Evolutionary conservation across 2,888 invertebrate species (phyloP), one percentile per base, ranked within the genome.

Genomic region (Apocheima hispidaria): DNA sequence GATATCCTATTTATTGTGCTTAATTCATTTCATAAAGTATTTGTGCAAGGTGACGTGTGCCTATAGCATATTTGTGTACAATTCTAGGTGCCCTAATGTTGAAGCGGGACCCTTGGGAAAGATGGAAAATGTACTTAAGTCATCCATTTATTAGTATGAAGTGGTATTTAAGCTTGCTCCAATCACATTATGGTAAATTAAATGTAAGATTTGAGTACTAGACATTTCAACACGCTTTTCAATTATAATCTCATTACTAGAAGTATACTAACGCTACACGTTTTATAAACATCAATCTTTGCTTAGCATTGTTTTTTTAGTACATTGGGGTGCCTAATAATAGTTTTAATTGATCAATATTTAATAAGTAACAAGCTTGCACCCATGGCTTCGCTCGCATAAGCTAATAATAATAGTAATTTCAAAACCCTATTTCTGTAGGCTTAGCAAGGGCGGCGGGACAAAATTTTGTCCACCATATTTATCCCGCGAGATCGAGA

Each of bases 71-170:
- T 44, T 48, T 66, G 64, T 77, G 61, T 75, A 69, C 71, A 77
- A 86, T 93, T 93, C 81, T 93, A 93, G 93, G 93, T 90, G 90
- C 93, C 75, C 89, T 93, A 74, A 92, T 93, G 92, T 91, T 93
- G 92, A 93, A 92, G 88, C 90, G 85, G 83, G 86, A 91, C 83
- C 90, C 87, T 66, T 93, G 93, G 93, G 93, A 93, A 86, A 82
- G 92, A 83, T 93, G 93, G 92, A 93, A 93, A 92, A 90, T 90
- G 87, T 90, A 92, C 82, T 79, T 93, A 80, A 85, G 83, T 64
- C 93, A 93, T 82, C 93, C 93, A 75, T 84, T 93, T 85, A 92
- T 93, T 83, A 91, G 91, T 88, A 87, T 90, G 79, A 93, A 93
- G 84, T 93, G 93, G 93, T 92, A 90, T 85, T 87, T 93, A 87